Evolutionary conservation across 2,888 invertebrate species (phyloP).

Genomic region (Amblyjoppa proteus): DNA sequence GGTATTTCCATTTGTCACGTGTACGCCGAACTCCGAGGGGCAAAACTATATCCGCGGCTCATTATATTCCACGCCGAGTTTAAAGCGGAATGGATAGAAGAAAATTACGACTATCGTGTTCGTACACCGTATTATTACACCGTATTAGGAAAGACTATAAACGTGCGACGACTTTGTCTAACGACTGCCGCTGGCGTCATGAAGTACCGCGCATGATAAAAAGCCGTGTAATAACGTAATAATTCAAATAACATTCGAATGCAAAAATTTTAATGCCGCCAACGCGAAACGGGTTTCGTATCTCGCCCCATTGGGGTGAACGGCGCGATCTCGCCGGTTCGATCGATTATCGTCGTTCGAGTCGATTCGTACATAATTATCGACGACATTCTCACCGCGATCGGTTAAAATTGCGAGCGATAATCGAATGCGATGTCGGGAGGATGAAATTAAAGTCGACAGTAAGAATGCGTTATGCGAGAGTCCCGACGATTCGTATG

Average conservation of each 20-base stretch:
- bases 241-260: slow-evolving; percentile 12
- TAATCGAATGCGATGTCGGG: not conserved
- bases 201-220: slow-evolving; percentile 30
- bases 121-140: slow-evolving; percentile 18
- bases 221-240: slow-evolving; percentile 37
- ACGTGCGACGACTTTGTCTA: slow-evolving; percentile 1
- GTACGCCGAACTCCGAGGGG: not conserved
- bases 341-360: not conserved
- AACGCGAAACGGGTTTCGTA: slow-evolving; percentile 25
- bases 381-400: not conserved
- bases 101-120: slow-evolving; percentile 4
- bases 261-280: slow-evolving; percentile 14
- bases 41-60: not conserved
- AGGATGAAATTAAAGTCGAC: slow-evolving; percentile 1
- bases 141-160: not conserved
- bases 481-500: not conserved
- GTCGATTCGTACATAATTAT: slow-evolving; percentile 8
- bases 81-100: not conserved
- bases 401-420: not conserved
- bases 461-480: not conserved
- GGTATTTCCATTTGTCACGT: not conserved
- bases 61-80: not conserved
- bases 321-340: not conserved
- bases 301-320: slow-evolving; percentile 3
- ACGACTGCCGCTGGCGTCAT: not conserved